These are phyloP conservation scores for Pristis pectinata DNA, from an alignment of 2,797 vertebrate genomes.

Conservation along the genomic window DNA sequence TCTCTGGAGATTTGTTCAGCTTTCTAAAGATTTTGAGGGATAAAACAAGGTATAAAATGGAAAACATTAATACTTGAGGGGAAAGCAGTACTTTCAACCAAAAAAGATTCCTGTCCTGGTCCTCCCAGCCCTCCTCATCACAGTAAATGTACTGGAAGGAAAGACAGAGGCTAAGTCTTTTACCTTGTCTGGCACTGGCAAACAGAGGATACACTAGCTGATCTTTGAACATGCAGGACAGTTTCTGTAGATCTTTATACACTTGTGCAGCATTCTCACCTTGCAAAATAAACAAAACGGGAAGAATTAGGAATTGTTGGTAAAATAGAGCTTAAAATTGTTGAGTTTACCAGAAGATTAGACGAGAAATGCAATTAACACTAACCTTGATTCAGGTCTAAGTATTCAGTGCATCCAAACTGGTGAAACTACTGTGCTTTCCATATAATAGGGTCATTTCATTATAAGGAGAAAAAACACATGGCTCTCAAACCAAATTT, in stretches of 20 bases:
- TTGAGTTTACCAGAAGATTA: neutral
- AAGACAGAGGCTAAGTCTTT: constrained; percentile 18
- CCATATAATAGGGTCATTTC: neutral
- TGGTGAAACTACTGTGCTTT: neutral
- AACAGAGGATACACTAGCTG: constrained; percentile 85
- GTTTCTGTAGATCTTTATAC: constrained; percentile 76
- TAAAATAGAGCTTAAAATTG: neutral
- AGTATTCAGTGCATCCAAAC: neutral
- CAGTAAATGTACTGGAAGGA: neutral
- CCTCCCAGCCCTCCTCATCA: neutral
- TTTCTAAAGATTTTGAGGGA: neutral
- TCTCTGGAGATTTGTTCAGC: neutral
- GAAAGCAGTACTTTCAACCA: neutral
- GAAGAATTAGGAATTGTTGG: neutral
- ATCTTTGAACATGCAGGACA: constrained; percentile 87
- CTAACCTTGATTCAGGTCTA: neutral
- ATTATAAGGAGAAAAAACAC: neutral
- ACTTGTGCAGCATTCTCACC: constrained; percentile 62
- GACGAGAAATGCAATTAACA: neutral
- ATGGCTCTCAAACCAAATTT: neutral
- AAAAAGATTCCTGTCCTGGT: neutral
- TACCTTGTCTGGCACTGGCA: constrained; percentile 82
- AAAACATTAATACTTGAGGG: neutral
- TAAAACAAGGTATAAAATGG: neutral
- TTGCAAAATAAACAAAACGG: constrained; percentile 43